A percentile compares a stretch with the other conserved stretches of the same genome.
Evolutionary conservation across 2,888 invertebrate species (phyloP).

Genomic region (Drosophila glabriapex): DNA sequence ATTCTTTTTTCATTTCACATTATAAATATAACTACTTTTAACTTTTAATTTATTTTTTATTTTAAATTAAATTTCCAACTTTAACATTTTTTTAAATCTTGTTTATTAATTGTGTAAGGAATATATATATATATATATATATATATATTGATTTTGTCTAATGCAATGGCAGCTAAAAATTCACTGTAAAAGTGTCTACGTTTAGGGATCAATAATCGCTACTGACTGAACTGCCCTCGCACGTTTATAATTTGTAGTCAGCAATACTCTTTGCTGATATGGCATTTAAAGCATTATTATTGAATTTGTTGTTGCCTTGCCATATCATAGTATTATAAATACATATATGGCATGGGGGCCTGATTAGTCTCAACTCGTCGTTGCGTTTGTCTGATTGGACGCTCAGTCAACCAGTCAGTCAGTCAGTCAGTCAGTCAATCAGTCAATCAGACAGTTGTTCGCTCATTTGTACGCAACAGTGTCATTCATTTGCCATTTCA

Average conservation of each 20-base stretch:
- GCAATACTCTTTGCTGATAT: constrained; percentile 76
- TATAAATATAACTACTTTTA: not conserved
- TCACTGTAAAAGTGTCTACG: not conserved
- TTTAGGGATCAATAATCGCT: not conserved
- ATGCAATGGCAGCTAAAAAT: not conserved
- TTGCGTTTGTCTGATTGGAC: constrained; percentile 14
- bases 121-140: not conserved
- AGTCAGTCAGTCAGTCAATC: constrained; percentile 13
- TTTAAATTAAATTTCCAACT: not conserved
- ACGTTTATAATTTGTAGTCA: constrained; percentile 73
- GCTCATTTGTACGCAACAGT: constrained; percentile 70
- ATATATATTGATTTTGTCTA: not conserved
- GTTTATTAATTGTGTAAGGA: not conserved
- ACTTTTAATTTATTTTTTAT: not conserved
- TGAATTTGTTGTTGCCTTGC: constrained; percentile 56
- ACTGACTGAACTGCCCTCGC: constrained; percentile 37
- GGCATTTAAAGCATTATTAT: constrained; percentile 78
- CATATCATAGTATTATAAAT: constrained; percentile 60
- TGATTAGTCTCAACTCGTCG: constrained; percentile 79
- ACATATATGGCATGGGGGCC: constrained; percentile 71
- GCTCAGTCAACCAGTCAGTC: constrained; percentile 18
- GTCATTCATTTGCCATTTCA: constrained; percentile 80
- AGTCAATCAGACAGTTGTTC: constrained; percentile 42
- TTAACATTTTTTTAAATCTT: not conserved
- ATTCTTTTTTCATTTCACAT: not conserved